phyloP scores from a whole-genome alignment of 2,113 vertebrate species.

The Oreotrochilus melanogaster region DNA sequence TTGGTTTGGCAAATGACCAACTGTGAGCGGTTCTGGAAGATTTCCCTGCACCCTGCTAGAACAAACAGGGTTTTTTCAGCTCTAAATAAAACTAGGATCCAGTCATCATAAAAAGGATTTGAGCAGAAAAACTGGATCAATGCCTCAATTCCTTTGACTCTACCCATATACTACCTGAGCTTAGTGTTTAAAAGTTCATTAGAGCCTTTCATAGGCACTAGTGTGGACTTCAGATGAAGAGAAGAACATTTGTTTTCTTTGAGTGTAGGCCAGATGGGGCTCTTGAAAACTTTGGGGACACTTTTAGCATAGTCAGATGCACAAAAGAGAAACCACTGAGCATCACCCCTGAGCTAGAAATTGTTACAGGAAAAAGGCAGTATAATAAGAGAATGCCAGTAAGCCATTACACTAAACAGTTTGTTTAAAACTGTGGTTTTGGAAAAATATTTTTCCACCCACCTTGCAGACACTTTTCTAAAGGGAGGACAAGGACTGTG shows the following conservation, averaged over 20 bases:
- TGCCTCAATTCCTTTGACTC: background rate
- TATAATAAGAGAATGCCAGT: background rate
- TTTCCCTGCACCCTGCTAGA: background rate
- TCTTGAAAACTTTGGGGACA: background rate
- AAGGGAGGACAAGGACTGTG: background rate
- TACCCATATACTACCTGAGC: background rate
- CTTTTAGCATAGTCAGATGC: background rate
- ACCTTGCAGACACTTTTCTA: background rate
- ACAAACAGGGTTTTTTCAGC: background rate
- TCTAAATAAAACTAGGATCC: background rate
- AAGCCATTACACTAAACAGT: background rate
- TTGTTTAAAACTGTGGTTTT: background rate
- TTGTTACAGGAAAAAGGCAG: background rate
- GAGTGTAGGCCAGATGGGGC: background rate
- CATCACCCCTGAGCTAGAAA: background rate
- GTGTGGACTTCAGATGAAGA: background rate
- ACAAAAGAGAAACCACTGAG: background rate
- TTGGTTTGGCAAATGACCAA: slow-evolving; percentile 33
- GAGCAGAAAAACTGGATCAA: background rate
- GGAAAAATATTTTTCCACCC: background rate
- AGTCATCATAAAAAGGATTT: background rate
- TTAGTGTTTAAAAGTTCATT: background rate
- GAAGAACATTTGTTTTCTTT: background rate
- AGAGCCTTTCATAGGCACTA: background rate
- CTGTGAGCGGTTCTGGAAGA: background rate